phyloP scores from a whole-genome alignment of 1,140 invertebrate genomes.

The Oncopodura yosiiana region DNA sequence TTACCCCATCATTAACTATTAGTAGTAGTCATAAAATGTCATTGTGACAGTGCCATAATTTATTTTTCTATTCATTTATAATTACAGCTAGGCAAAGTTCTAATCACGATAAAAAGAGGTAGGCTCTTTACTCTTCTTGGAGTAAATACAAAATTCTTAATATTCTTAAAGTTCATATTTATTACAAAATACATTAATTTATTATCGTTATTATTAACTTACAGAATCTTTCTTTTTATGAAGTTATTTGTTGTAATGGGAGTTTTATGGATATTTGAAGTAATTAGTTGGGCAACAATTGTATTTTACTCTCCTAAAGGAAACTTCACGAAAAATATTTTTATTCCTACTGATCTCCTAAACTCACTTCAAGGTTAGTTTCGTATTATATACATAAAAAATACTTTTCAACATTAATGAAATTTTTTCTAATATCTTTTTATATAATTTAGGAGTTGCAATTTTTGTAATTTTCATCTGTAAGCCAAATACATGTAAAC shows the following conservation, averaged over 20 bases:
- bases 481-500: constrained; percentile 34
- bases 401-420: no score
- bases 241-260: constrained; percentile 34
- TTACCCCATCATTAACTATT: no score
- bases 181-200: not conserved
- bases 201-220: no score
- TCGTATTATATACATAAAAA: no score
- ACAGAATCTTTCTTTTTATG: constrained; percentile 33
- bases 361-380: constrained; percentile 33
- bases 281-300: constrained; percentile 23
- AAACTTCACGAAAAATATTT: constrained; percentile 18
- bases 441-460: no score
- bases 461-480: constrained; percentile 35
- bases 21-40: no score
- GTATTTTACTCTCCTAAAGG: not conserved
- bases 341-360: constrained; percentile 30
- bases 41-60: no score
- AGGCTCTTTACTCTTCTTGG: not conserved
- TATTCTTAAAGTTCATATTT: not conserved
- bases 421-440: no score
- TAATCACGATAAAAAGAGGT: constrained; percentile 34
- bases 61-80: no score
- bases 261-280: constrained; percentile 34
- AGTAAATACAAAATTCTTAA: not conserved
- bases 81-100: constrained; percentile 34